These are phyloP conservation scores for Trichopoda pennipes DNA, from an alignment of 2,888 invertebrate genomes.

Conservation along the genomic window DNA sequence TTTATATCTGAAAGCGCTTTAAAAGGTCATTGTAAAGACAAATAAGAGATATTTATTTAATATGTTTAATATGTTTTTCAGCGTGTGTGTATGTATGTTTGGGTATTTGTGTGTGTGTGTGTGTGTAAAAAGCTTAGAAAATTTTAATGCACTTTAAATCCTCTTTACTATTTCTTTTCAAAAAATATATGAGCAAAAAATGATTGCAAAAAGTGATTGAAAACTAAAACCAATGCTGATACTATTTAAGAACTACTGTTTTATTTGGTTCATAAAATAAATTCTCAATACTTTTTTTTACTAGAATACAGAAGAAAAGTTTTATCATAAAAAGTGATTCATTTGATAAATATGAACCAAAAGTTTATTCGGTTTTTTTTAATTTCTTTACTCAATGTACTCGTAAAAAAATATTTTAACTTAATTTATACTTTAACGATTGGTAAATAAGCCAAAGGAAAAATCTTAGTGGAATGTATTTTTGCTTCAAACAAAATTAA, in stretches of 20 bases:
- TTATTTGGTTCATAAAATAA: conserved; percentile 34
- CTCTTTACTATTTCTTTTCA: no score
- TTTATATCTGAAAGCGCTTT: no score
- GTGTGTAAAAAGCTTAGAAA: no score
- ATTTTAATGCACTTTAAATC: no score
- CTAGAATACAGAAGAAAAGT: conserved; percentile 35
- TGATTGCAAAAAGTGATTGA: no score
- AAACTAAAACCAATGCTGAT: not conserved
- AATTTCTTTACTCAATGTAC: conserved; percentile 34
- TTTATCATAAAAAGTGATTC: conserved; percentile 56
- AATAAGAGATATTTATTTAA: no score
- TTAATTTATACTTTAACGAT: not conserved
- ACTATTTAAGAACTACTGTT: conserved; percentile 18
- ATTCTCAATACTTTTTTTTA: conserved; percentile 55
- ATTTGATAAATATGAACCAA: conserved; percentile 31
- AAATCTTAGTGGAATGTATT: conserved; percentile 12
- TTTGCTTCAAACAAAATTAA: not conserved
- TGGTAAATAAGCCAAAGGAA: not conserved
- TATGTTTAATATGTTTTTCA: no score
- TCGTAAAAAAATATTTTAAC: conserved; percentile 27
- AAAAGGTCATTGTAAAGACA: no score
- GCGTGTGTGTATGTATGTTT: no score
- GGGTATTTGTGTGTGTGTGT: no score
- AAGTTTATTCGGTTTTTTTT: conserved; percentile 3
- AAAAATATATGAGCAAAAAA: no score